Base-by-base conservation (phyloP, 2,797 vertebrate species). In the Selene dorsalis region DNA sequence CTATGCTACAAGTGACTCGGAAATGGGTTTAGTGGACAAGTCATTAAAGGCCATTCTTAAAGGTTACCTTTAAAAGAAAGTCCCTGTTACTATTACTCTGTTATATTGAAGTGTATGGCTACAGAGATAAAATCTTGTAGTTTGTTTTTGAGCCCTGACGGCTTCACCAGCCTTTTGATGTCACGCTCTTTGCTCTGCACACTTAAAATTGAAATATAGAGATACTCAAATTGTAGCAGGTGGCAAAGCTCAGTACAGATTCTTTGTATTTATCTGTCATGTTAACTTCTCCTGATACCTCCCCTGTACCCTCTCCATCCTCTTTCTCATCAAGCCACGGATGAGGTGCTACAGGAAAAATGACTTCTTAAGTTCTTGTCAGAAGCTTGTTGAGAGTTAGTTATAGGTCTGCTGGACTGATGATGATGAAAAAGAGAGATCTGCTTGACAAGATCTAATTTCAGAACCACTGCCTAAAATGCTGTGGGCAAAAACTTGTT, bases 361-460 rank as follows among this genome's bases (percentile, higher is more conserved):
- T 6, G 63, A 77, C 75, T 67, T 80, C 63, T 87, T 75, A 69
- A 84, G 71, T 64, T 85, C 76, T 87, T 69, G 59, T 87, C 78
- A 69, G 73, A 82, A 69, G 67, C 86, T 79, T 84, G 81, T 87
- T 88, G 86, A 90, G 67, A 75, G 75, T 72, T 71, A 55, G 84
- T 86, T 83, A 89, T 69, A 73, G 72, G 67, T 45, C 71, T 50
- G 68, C 73, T 79, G 18, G 62, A 72, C 68, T 59, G 32, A 53
- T 72, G 80, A 85, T 80, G 82, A 86, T 84, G 85, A 84, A 71
- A 88, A 89, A 87, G 75, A 90, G 47, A 84, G 72, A 83, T 86
- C 84, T 87, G 68, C 70, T 88, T 85, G 32, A 65, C 84, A 89
- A 68, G 52, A 85, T 86, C 73, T 89, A 73, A 87, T 91, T 88